Base-by-base conservation (phyloP, 2,797 vertebrate genomes). In the Macropus fuliginosus region DNA sequence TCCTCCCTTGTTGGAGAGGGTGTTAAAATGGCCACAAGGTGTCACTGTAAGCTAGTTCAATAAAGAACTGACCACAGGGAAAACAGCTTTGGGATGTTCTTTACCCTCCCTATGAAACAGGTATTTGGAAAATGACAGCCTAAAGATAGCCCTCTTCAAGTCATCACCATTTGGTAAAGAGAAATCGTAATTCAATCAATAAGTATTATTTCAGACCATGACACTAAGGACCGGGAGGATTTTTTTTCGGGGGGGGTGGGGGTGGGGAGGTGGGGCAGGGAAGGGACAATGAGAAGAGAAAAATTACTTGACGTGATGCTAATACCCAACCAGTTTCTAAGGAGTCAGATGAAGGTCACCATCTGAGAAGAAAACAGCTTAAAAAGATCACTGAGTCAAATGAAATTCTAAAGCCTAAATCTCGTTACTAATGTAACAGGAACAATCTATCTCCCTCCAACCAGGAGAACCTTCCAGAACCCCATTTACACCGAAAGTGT, bases 1-100 rank as follows among this genome's bases (percentile, higher is more conserved):
- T 24, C 10, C 0, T 66, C 92, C 0, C 94, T 93, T 13, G 93
- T 93, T 59, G 95, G 27, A 46, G 93, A 93, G 62, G 93, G 74
- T 8, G 54, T 31, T 81, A 96, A 93, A 55, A 97, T 74, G 56
- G 98, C 98, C 98, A 98, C 98, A 98, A 95, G 98, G 96, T 98
- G 98, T 98, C 98, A 98, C 97, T 97, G 94, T 93, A 96, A 96
- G 21, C 97, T 95, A 97, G 91, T 87, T 97, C 97, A 95, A 10
- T 93, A 91, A 94, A 92, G 95, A 97, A 94, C 29, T 94, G 96
- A 62, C 57, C 91, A 92, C 93, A 92, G 95, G 91, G 54, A 97
- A 89, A 46, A 87, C 40, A 87, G 91, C 95, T 93, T 94, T 52
- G 13, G 89, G 90, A 92, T 54, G 94, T 28, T 0, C 29, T 46